A percentile compares a stretch with the other conserved stretches of the same genome.
Conservation (phyloP, 2,888 invertebrate genomes). For the Agelastica alni region DNA sequence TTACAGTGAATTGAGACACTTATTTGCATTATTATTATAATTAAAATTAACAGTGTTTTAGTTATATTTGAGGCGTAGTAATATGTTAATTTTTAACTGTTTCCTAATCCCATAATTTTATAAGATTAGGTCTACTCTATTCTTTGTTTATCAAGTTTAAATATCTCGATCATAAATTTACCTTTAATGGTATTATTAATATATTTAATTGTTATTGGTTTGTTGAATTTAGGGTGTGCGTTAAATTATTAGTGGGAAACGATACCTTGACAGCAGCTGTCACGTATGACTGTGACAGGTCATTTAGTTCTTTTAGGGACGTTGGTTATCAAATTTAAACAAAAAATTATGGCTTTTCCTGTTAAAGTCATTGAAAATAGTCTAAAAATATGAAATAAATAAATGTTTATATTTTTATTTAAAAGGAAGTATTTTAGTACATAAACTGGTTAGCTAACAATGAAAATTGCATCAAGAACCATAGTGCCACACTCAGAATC, state of each 20-base stretch:
- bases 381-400: background rate
- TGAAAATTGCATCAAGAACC: constrained; percentile 11
- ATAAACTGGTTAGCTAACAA: constrained; percentile 6
- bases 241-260: background rate
- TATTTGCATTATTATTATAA: too few species aligned
- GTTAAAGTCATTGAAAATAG: constrained; percentile 1
- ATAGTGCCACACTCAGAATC: background rate
- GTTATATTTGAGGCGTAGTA: too few species aligned
- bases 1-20: too few species aligned
- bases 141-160: too few species aligned
- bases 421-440: constrained; percentile 3
- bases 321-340: constrained; percentile 17
- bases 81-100: too few species aligned
- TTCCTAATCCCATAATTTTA: too few species aligned
- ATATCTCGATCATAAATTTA: too few species aligned
- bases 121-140: too few species aligned
- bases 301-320: constrained; percentile 5
- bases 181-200: too few species aligned
- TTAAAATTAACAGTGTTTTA: too few species aligned
- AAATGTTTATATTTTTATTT: background rate
- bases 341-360: constrained; percentile 10
- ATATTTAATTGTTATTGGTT: too few species aligned
- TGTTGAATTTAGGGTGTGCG: too few species aligned
- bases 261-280: background rate
- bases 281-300: constrained; percentile 2